Evolutionary conservation across 2,797 vertebrate species (phyloP).

Genomic region (Melanitta fusca): DNA sequence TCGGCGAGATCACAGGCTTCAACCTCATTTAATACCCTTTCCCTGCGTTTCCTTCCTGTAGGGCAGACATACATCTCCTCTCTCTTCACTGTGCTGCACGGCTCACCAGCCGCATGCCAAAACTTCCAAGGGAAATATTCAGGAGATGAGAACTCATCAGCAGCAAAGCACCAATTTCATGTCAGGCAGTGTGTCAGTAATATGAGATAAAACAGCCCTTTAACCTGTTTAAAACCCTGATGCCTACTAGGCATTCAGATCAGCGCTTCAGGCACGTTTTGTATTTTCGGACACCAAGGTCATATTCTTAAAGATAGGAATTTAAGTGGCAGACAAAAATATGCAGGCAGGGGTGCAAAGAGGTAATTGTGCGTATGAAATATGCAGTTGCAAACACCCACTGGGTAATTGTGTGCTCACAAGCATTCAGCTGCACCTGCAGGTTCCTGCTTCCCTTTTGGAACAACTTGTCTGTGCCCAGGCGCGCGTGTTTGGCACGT

Average conservation of each 20-base stretch:
- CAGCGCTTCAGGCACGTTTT: neutral
- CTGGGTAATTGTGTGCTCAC: neutral
- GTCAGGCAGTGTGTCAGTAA: slow-evolving; percentile 16
- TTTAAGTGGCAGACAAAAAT: neutral
- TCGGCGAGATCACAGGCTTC: slow-evolving; percentile 41
- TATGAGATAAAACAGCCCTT: neutral
- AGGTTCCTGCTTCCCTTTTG: neutral
- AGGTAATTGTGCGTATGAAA: neutral
- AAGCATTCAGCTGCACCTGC: slow-evolving; percentile 31
- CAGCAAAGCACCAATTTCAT: slow-evolving; percentile 26
- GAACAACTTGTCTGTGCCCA: neutral
- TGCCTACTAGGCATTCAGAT: neutral
- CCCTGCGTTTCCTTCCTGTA: slow-evolving; percentile 10
- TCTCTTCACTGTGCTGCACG: neutral
- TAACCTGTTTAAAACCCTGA: neutral
- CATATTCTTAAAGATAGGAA: neutral
- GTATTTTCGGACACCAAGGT: neutral
- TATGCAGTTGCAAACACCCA: neutral
- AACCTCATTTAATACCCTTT: neutral
- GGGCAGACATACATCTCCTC: neutral
- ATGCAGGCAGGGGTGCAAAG: neutral
- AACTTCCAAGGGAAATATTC: slow-evolving; percentile 20
- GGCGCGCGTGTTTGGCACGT: neutral
- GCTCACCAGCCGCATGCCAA: slow-evolving; percentile 28
- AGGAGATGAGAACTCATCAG: slow-evolving; percentile 8